Evolutionary conservation across 2,888 invertebrate genomes (phyloP), one percentile per base, ranked within the genome.

Genomic region (Ommatoiulus sabulosus): DNA sequence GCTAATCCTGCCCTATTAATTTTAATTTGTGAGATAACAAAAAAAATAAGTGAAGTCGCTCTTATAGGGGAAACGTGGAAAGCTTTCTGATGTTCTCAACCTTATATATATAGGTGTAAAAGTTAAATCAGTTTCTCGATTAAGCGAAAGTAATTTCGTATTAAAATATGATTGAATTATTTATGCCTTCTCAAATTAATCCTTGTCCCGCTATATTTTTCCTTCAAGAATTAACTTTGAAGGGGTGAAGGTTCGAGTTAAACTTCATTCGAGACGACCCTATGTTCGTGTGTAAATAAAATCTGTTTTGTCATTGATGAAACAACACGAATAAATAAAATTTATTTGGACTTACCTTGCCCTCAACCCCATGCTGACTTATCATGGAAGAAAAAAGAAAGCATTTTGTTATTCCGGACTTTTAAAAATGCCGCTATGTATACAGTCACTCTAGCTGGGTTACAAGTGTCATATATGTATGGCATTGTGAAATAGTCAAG

Each of bases 251-350:
- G 72, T 20, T 52, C 8, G 52, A 8, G 52, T 52, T 52, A 52
- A 52, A 52, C 12, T 72, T 20, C 24, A 72, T 72, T 72, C 72
- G 8, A 72, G 24, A 24, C 24, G 72, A 72, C 72, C 72, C 72
- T 24, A 72, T 20, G 72, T 72, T 20, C 72, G 20, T 8, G 72
- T 72, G 72, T 72, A 72, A 72, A 72, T 72, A 17, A 72, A 72
- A 72, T 72, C n/a, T 72, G 72, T 72, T 72, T 72, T 72, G 72
- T 72, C 72, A 72, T 72, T 72, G 72, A 72, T 72, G 24, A 72
- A 72, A 72, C 72, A 72, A 72, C 72, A 24, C 20, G 24, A 72
- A 72, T 72, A 72, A 72, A 72, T 72, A 63, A 72, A 72, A 72
- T 72, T 72, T 24, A 72, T 20, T 72, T 24, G 72, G 72, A 72